Percentiles rank a stretch among this genome's conserved stretches.
Conservation (phyloP, 2,113 vertebrate species). For the Pygoscelis adeliae region DNA sequence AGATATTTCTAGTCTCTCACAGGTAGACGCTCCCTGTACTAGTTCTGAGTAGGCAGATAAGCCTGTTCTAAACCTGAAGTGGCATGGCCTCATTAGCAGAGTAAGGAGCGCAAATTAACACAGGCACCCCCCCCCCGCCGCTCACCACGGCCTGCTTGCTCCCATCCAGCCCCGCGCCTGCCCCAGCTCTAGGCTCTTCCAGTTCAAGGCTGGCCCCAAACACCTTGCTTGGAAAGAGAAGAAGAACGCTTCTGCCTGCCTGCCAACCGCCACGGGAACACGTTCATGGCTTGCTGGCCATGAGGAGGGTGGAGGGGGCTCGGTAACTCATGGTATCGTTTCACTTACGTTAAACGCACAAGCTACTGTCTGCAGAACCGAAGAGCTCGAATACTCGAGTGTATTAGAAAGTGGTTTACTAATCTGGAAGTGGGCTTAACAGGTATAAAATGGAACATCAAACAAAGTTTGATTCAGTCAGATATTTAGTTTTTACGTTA, state of each 20-base stretch:
- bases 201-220: neutral
- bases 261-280: neutral
- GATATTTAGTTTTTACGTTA: neutral
- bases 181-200: neutral
- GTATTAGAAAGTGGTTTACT: neutral
- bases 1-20: neutral
- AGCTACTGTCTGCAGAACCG: neutral
- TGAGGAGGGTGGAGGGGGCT: neutral
- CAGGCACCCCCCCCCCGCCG: rapidly evolving
- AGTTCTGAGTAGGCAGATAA: neutral
- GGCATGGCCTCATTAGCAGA: neutral
- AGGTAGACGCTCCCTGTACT: neutral
- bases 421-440: neutral
- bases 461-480: neutral
- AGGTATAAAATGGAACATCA: neutral
- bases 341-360: neutral
- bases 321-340: rapidly evolving
- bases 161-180: neutral
- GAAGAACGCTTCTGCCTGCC: rapidly evolving
- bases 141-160: neutral
- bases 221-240: too few species aligned
- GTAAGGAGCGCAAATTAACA: neutral
- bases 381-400: neutral
- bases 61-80: neutral
- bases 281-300: rapidly evolving